phyloP scores from a whole-genome alignment of 2,113 vertebrate species.

The Myanophis thanlyinensis region DNA sequence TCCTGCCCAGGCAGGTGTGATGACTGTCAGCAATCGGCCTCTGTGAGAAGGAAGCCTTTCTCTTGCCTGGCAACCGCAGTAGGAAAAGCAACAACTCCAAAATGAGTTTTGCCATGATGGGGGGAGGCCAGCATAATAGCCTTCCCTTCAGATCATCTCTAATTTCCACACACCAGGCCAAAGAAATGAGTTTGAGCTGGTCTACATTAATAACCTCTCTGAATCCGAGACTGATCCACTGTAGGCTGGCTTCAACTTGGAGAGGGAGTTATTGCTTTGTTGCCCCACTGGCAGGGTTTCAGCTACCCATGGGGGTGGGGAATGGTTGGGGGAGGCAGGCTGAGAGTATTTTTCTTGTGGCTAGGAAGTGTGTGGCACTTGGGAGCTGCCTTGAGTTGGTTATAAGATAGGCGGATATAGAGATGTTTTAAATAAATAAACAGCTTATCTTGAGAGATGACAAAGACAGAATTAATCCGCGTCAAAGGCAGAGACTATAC shows the following conservation, averaged over 20 bases:
- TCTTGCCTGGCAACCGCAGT: neutral
- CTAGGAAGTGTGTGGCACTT: neutral
- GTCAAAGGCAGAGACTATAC: neutral
- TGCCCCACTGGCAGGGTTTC: neutral
- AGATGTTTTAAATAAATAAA: neutral
- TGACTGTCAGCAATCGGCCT: conserved; percentile 8
- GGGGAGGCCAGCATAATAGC: neutral
- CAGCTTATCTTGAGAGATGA: neutral
- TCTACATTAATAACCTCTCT: neutral
- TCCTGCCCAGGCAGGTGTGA: neutral
- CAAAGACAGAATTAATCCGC: neutral
- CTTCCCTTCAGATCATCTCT: conserved; percentile 3
- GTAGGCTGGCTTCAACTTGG: neutral
- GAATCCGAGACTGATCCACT: neutral
- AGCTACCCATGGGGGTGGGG: neutral
- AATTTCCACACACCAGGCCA: neutral
- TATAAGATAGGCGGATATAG: neutral
- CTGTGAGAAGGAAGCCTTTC: neutral
- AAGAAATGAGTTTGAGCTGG: neutral
- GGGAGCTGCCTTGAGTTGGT: neutral
- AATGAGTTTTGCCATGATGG: neutral
- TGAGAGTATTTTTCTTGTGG: neutral
- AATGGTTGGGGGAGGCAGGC: neutral
- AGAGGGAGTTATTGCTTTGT: neutral
- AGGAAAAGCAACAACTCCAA: neutral